Evolutionary conservation across 2,888 invertebrate genomes (phyloP).

Genomic region (Phyllotreta striolata): DNA sequence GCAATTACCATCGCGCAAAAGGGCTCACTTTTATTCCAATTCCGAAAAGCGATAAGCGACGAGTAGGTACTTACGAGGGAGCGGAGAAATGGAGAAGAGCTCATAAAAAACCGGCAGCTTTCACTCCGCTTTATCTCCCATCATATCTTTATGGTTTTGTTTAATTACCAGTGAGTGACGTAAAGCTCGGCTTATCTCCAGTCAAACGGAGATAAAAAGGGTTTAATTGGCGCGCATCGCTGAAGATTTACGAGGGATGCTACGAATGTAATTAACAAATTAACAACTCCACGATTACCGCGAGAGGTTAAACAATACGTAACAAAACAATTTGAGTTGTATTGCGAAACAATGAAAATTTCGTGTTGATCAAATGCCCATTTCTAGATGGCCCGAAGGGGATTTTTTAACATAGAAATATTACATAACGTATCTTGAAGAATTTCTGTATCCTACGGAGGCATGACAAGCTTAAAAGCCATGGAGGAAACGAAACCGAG

Average conservation of each 20-base stretch:
- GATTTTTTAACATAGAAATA: constrained; percentile 1
- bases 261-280: not conserved
- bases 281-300: not conserved
- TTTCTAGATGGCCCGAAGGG: constrained; percentile 4
- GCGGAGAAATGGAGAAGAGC: constrained; percentile 6
- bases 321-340: constrained; percentile 2
- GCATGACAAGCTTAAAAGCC: no score
- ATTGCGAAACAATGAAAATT: not conserved
- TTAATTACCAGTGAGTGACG: constrained; percentile 29
- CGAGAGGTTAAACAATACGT: not conserved
- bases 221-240: constrained; percentile 24
- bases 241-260: constrained; percentile 10
- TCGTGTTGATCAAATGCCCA: not conserved
- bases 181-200: constrained; percentile 20
- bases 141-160: constrained; percentile 22
- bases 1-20: not conserved
- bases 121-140: constrained; percentile 19
- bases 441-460: not conserved
- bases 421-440: constrained; percentile 1
- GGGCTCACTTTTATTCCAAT: not conserved
- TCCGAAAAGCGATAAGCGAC: no score
- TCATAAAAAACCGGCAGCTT: constrained; percentile 15
- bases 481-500: no score
- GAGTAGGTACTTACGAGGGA: constrained; percentile 14
- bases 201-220: constrained; percentile 24